Percentiles rank a stretch among this genome's conserved stretches.
These are phyloP conservation scores for Chaetops frenatus DNA, from an alignment of 2,113 vertebrate genomes.

Conservation along the genomic window DNA sequence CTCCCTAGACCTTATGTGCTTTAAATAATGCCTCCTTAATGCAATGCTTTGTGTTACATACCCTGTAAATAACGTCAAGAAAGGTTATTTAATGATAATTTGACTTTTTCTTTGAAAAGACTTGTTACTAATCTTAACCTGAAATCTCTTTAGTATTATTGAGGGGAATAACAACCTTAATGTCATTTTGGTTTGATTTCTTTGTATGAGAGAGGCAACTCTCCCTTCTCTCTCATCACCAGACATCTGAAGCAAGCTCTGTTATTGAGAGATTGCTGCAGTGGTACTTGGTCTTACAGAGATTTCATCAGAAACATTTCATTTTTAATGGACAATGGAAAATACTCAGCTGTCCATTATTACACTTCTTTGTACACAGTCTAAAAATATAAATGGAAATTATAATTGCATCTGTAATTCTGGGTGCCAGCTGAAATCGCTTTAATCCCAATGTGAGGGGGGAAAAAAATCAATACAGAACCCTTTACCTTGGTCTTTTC, in stretches of 20 bases:
- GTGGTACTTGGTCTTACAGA: conserved; percentile 28
- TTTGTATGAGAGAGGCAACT: conserved; percentile 37
- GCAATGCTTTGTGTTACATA: neutral
- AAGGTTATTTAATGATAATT: neutral
- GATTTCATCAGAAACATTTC: conserved; percentile 24
- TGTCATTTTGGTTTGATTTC: conserved; percentile 56
- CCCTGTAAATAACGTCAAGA: conserved; percentile 1
- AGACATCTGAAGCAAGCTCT: conserved; percentile 35
- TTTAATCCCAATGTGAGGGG: conserved; percentile 11
- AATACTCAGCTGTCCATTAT: conserved; percentile 51
- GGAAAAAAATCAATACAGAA: neutral
- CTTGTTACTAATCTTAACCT: conserved; percentile 18
- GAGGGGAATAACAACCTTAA: conserved; percentile 37
- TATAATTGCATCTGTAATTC: conserved; percentile 46
- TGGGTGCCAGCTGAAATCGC: conserved; percentile 41
- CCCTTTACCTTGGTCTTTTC: conserved; percentile 22
- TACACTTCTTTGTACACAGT: conserved; percentile 42
- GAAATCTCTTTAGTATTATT: conserved; percentile 22
- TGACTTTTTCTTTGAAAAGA: conserved; percentile 8
- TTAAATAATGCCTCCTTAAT: conserved; percentile 12
- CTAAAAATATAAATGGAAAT: conserved; percentile 53
- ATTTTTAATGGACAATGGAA: conserved; percentile 36
- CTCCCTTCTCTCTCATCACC: conserved; percentile 9
- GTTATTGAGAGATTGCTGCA: conserved; percentile 47
- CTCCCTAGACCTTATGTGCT: neutral